phyloP scores from a whole-genome alignment of 2,797 vertebrate genomes.

The Mormyrus proboscirostris region DNA sequence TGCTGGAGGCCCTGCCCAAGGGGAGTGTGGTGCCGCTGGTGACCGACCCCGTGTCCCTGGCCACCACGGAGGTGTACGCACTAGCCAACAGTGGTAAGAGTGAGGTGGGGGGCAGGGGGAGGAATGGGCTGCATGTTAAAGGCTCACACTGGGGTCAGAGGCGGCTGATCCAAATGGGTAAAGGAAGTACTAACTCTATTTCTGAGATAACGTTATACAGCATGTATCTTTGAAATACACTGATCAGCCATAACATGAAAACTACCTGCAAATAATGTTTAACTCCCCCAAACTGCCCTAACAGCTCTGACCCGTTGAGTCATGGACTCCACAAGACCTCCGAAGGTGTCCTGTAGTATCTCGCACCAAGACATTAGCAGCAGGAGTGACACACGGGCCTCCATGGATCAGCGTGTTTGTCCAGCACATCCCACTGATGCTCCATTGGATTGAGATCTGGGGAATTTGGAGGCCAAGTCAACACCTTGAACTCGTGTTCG shows the following conservation, averaged over 20 bases:
- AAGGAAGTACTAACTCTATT: neutral
- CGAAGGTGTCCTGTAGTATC: neutral
- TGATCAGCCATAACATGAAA: neutral
- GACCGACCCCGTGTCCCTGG: conserved; percentile 64
- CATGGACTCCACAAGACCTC: neutral
- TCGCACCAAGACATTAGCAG: neutral
- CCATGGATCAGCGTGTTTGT: neutral
- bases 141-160: neutral
- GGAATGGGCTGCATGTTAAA: neutral
- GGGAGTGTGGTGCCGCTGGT: conserved; percentile 66
- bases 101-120: neutral
- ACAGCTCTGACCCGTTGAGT: neutral
- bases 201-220: neutral
- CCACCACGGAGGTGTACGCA: conserved; percentile 69
- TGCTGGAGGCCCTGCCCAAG: conserved; percentile 66
- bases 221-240: neutral
- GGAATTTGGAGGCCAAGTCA: neutral
- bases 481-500: neutral
- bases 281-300: neutral
- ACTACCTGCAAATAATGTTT: neutral
- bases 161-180: neutral
- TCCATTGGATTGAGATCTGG: neutral
- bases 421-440: neutral
- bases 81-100: conserved; percentile 72
- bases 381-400: neutral